These are phyloP conservation scores for Exephanes ischioxanthus DNA, from an alignment of 2,888 invertebrate genomes.

Conservation along the genomic window DNA sequence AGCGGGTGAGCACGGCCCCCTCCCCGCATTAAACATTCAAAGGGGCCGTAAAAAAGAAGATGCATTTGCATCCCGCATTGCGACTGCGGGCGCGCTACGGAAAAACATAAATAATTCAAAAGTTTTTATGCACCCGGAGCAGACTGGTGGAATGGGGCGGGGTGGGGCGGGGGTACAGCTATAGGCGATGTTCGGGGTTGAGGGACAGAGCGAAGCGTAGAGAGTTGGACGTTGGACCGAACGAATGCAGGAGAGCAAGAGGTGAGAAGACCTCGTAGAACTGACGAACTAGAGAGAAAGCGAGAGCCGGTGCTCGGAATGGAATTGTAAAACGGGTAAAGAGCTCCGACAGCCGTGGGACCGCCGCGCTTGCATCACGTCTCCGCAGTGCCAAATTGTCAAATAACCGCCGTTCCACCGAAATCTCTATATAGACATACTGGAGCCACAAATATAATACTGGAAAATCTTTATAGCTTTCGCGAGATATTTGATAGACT, in stretches of 20 bases:
- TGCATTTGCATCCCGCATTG: constrained; percentile 82
- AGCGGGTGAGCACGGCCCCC: constrained; percentile 55
- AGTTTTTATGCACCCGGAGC: constrained; percentile 78
- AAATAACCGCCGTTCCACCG: constrained; percentile 70
- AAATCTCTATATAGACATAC: constrained; percentile 74
- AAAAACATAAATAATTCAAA: constrained; percentile 84
- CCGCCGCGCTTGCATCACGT: constrained; percentile 61
- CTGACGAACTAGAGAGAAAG: constrained; percentile 43
- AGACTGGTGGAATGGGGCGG: constrained; percentile 56
- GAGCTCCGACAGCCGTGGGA: constrained; percentile 52
- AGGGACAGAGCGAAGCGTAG: constrained; percentile 42
- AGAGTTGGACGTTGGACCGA: constrained; percentile 53
- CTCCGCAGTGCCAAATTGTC: constrained; percentile 76
- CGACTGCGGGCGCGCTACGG: constrained; percentile 75
- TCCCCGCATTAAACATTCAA: constrained; percentile 82
- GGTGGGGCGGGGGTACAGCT: constrained; percentile 38
- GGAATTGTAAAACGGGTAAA: constrained; percentile 63
- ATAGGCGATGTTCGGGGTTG: constrained; percentile 37
- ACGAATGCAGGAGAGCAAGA: constrained; percentile 61
- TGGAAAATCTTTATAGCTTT: background rate
- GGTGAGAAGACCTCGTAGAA: constrained; percentile 59
- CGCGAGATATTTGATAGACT: too few species aligned
- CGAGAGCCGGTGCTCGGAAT: constrained; percentile 51
- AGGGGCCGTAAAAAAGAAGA: constrained; percentile 80
- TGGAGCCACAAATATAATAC: constrained; percentile 25